Evolutionary conservation across 2,797 vertebrate genomes (phyloP).

Genomic region (Cyclopterus lumpus): DNA sequence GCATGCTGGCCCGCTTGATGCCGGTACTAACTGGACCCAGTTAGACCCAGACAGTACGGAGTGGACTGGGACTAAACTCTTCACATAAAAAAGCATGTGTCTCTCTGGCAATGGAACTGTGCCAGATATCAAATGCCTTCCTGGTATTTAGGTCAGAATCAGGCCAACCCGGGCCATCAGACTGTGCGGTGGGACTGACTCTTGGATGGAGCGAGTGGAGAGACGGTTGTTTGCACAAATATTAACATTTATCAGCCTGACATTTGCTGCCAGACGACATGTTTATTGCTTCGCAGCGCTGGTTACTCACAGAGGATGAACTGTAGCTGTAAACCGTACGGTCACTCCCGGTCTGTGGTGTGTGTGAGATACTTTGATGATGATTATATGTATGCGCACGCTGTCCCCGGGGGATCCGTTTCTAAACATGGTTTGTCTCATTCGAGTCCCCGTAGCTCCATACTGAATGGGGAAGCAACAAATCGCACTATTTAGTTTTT

Average conservation of each 20-base stretch:
- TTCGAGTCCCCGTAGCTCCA: slow-evolving; percentile 7
- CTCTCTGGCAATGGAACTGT: neutral
- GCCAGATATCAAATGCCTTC: neutral
- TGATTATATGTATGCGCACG: neutral
- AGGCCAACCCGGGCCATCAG: slow-evolving; percentile 1
- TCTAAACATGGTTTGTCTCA: neutral
- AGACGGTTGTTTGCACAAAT: slow-evolving; percentile 48
- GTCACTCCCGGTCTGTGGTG: slow-evolving; percentile 12
- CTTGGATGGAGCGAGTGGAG: slow-evolving; percentile 26
- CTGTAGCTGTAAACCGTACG: slow-evolving; percentile 31
- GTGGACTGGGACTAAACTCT: neutral
- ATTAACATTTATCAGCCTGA: slow-evolving; percentile 73
- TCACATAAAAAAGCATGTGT: neutral
- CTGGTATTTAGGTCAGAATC: slow-evolving; percentile 17
- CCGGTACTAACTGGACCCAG: too few relatives aligned
- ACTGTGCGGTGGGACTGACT: slow-evolving; percentile 19
- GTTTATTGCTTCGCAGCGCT: slow-evolving; percentile 53
- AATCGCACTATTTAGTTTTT: neutral
- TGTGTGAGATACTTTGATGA: slow-evolving; percentile 20
- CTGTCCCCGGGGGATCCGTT: neutral
- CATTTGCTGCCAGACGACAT: slow-evolving; percentile 65
- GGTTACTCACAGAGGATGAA: slow-evolving; percentile 44
- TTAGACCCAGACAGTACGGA: neutral
- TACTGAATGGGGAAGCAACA: neutral
- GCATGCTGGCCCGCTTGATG: too few relatives aligned